Evolutionary conservation across 2,888 invertebrate species (phyloP).

Genomic region (Mayetiola destructor): DNA sequence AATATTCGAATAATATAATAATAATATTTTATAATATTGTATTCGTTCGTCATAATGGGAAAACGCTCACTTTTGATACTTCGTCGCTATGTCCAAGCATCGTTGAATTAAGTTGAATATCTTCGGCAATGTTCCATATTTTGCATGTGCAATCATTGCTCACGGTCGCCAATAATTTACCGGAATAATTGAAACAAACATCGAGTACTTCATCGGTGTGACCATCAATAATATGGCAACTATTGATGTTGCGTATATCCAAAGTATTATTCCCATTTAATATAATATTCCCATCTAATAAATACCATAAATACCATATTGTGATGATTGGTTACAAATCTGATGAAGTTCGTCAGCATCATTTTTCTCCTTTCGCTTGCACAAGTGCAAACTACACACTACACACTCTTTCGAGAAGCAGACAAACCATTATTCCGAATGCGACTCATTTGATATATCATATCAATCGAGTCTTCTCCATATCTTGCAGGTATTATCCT

Average conservation of each 20-base stretch:
- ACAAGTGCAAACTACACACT: too few relatives aligned
- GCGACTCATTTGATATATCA: not conserved
- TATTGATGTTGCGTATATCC: too few relatives aligned
- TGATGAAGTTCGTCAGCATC: too few relatives aligned
- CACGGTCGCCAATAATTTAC: conserved; percentile 54
- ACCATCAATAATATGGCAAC: conserved; percentile 44
- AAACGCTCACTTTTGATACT: conserved; percentile 43
- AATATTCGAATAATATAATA: too few relatives aligned
- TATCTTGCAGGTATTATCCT: conserved; percentile 66
- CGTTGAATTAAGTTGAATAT: conserved; percentile 42
- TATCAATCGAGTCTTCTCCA: conserved; percentile 66
- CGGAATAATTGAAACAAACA: conserved; percentile 59
- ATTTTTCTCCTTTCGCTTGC: too few relatives aligned
- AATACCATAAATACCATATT: too few relatives aligned
- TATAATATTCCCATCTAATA: too few relatives aligned
- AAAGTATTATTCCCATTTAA: too few relatives aligned
- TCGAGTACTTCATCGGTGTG: conserved; percentile 61
- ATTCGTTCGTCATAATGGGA: too few relatives aligned
- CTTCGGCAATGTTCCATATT: conserved; percentile 47
- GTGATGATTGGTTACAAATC: too few relatives aligned
- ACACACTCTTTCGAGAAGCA: too few relatives aligned
- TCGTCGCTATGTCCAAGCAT: conserved; percentile 54
- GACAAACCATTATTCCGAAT: not conserved
- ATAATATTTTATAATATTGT: too few relatives aligned
- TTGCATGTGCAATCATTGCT: conserved; percentile 62